phyloP scores from a whole-genome alignment of 2,888 invertebrate genomes.

The Calameuta pallipes region DNA sequence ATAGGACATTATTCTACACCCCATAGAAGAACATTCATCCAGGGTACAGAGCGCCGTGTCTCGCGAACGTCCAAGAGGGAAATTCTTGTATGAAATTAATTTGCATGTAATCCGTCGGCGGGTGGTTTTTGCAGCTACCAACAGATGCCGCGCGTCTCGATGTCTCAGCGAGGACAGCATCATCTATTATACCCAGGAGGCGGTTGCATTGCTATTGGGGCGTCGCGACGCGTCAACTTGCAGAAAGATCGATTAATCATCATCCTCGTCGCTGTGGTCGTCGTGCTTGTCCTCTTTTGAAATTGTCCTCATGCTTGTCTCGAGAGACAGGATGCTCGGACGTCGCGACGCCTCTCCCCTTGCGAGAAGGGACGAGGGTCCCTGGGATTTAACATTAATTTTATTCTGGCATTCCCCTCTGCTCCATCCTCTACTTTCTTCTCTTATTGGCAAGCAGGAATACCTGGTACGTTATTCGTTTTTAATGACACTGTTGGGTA shows the following conservation, averaged over 20 bases:
- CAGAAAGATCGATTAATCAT: background rate
- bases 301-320: background rate
- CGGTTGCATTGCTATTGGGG: background rate
- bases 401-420: background rate
- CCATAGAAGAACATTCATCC: no score
- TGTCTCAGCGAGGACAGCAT: background rate
- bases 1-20: background rate
- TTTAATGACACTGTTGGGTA: slow-evolving; percentile 16
- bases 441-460: background rate
- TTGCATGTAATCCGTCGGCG: background rate
- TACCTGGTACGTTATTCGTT: slow-evolving; percentile 9
- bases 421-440: background rate
- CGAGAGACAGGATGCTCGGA: background rate
- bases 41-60: background rate
- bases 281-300: background rate
- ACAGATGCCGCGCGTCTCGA: background rate
- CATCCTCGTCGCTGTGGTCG: slow-evolving; percentile 1
- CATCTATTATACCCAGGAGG: background rate
- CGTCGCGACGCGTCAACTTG: background rate
- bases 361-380: background rate
- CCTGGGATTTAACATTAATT: slow-evolving; percentile 8
- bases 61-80: background rate
- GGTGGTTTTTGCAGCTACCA: background rate
- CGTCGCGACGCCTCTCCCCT: background rate
- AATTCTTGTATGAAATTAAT: background rate